phyloP scores from a whole-genome alignment of 2,113 vertebrate species.

The Peromyscus leucopus region DNA sequence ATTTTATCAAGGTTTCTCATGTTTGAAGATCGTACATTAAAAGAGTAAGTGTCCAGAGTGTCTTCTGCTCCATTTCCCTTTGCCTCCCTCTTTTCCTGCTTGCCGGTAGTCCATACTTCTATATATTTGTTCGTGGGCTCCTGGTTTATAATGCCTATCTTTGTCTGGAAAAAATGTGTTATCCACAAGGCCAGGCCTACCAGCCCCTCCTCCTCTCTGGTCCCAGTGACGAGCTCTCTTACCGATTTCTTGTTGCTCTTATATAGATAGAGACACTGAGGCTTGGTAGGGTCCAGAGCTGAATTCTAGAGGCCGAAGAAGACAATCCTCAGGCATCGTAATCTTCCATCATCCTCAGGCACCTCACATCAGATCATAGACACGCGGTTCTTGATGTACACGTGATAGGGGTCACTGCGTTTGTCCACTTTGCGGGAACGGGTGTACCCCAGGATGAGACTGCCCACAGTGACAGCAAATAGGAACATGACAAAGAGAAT shows the following conservation, averaged over 20 bases:
- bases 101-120: background rate
- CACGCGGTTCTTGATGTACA: conserved; percentile 90
- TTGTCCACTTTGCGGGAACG: conserved; percentile 88
- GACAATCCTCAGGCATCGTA: background rate
- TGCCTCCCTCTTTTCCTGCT: conserved; percentile 2
- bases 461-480: conserved; percentile 88
- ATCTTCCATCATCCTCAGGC: background rate
- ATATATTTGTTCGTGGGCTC: conserved; percentile 52
- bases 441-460: conserved; percentile 89
- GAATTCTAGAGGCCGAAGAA: conserved; percentile 16
- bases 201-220: background rate
- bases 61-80: conserved; percentile 43
- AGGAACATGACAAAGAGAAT: conserved; percentile 90
- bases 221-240: background rate
- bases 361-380: conserved; percentile 86
- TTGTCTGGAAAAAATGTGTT: conserved; percentile 40
- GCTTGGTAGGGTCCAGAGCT: background rate
- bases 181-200: background rate
- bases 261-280: background rate
- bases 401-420: conserved; percentile 88
- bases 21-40: conserved; percentile 45
- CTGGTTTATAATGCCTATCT: background rate
- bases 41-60: background rate
- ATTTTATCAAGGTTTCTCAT: conserved; percentile 4
- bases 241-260: conserved; percentile 2